These are phyloP conservation scores for Rhyacichthys aspro DNA, from an alignment of 2,797 vertebrate genomes.

Conservation along the genomic window DNA sequence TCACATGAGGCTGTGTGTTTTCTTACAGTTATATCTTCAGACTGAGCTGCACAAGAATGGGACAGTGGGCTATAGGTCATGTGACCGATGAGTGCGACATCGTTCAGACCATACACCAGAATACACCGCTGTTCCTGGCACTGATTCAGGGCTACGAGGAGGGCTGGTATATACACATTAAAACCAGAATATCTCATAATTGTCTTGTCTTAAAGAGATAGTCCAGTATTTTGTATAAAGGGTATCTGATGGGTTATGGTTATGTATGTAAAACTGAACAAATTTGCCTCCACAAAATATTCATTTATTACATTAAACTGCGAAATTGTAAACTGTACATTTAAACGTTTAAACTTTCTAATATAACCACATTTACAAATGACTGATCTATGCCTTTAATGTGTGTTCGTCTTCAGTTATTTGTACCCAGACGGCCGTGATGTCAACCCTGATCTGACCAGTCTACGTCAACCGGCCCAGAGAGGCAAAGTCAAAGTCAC, in stretches of 20 bases:
- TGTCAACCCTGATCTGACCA: constrained; percentile 82
- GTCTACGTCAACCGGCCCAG: constrained; percentile 61
- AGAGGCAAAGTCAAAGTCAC: constrained; percentile 79
- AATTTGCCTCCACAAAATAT: no score
- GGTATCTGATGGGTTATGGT: no score
- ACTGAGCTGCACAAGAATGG: constrained; percentile 88
- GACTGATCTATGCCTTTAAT: not conserved
- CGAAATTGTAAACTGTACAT: no score
- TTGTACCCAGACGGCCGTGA: constrained; percentile 86
- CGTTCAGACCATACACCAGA: constrained; percentile 86
- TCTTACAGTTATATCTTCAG: constrained; percentile 86
- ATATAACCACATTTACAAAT: not conserved
- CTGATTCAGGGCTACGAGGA: constrained; percentile 85
- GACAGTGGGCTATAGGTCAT: constrained; percentile 90
- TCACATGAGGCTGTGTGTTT: not conserved
- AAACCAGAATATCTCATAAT: not conserved
- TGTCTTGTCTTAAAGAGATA: no score
- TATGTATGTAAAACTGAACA: no score
- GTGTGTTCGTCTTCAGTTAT: constrained; percentile 76
- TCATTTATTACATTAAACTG: no score
- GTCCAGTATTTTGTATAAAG: no score
- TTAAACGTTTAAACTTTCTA: no score
- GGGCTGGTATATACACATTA: constrained; percentile 74
- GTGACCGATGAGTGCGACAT: constrained; percentile 81
- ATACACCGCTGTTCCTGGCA: constrained; percentile 81